Conservation (phyloP, 2,113 vertebrate species). For the Parotia lawesii region DNA sequence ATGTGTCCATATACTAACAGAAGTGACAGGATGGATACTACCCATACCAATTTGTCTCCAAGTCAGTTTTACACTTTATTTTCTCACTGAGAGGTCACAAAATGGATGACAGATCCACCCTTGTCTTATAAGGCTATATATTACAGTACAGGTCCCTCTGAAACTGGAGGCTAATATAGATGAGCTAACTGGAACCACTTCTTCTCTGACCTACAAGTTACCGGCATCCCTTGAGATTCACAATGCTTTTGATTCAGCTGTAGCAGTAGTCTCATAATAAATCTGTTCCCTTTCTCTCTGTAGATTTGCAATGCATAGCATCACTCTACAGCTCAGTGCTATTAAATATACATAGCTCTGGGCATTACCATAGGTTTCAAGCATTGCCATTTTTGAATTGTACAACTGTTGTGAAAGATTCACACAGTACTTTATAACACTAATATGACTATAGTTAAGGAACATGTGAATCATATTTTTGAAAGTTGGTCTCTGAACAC, state of each 20-base stretch:
- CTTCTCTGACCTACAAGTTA: neutral
- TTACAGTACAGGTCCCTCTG: neutral
- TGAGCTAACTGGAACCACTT: neutral
- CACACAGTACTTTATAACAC: neutral
- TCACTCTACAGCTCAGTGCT: neutral
- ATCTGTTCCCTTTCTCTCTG: neutral
- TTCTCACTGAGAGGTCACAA: neutral
- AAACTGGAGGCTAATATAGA: neutral
- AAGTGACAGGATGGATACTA: neutral
- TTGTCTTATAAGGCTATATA: neutral
- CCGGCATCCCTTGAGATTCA: neutral
- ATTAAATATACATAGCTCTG: neutral
- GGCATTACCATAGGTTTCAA: neutral
- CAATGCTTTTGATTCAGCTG: neutral
- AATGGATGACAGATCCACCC: neutral
- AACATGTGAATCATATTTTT: neutral
- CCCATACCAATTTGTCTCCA: neutral
- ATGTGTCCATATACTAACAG: accelerated
- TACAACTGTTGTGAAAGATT: neutral
- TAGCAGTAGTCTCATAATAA: neutral
- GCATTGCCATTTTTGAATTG: neutral
- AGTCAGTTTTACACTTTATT: neutral
- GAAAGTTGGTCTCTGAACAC: neutral
- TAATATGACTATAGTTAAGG: neutral
- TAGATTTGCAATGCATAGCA: neutral